Conservation (phyloP, 2,797 vertebrate species). For the Muscicapa comitata region DNA sequence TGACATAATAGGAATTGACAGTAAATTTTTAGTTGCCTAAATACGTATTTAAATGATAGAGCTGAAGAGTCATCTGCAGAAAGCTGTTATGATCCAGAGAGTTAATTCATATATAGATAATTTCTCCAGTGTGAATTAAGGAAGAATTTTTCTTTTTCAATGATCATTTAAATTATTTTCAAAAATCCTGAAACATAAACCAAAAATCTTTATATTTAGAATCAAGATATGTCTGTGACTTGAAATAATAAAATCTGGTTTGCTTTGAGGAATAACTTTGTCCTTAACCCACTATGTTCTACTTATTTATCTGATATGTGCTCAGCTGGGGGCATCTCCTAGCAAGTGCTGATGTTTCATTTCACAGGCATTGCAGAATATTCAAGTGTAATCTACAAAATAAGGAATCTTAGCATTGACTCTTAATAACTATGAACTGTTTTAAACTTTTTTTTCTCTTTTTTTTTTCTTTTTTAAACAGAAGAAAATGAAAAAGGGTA, state of each 20-base stretch:
- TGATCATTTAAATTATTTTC: conserved; percentile 2
- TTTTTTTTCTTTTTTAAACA: not conserved
- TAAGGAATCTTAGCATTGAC: not conserved
- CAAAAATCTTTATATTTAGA: not conserved
- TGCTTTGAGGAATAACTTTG: not conserved
- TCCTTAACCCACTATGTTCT: not conserved
- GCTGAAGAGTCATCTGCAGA: conserved; percentile 52
- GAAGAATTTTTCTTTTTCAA: not conserved
- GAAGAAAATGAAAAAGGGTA: not conserved
- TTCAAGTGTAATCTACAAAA: not conserved
- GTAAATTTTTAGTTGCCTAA: conserved; percentile 60
- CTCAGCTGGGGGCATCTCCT: not conserved
- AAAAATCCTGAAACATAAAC: not conserved
- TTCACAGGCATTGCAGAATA: not conserved
- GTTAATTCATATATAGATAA: conserved; percentile 38
- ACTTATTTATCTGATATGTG: not conserved
- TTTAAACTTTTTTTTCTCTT: not conserved
- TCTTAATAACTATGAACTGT: not conserved
- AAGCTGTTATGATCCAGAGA: conserved; percentile 42
- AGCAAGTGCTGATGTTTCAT: conserved; percentile 29
- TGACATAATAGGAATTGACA: conserved; percentile 62
- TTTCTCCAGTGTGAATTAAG: conserved; percentile 7
- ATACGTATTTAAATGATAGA: conserved; percentile 25
- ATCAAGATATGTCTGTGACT: not conserved
- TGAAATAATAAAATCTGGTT: not conserved